Evolutionary conservation across 2,113 vertebrate species (phyloP).

Genomic region (Athene cunicularia): DNA sequence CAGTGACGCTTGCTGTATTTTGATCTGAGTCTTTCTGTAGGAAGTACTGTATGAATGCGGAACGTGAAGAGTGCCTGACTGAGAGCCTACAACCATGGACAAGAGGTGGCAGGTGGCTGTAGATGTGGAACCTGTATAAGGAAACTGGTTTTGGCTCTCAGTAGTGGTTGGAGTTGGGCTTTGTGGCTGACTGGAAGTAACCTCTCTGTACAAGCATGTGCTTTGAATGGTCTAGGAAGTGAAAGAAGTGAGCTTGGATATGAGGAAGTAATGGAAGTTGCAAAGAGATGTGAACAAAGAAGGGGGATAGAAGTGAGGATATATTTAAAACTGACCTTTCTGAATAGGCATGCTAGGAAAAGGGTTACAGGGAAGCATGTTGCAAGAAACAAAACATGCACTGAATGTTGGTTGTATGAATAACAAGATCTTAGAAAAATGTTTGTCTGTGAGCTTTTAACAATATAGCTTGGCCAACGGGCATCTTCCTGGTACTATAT

Average conservation of each 20-base stretch:
- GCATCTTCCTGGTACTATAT: not conserved
- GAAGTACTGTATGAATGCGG: not conserved
- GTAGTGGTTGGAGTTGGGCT: not conserved
- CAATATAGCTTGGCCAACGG: not conserved
- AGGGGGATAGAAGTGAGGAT: not conserved
- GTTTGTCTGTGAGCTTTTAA: not conserved
- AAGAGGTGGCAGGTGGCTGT: not conserved
- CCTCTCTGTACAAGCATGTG: not conserved
- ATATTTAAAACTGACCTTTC: not conserved
- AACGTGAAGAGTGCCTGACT: not conserved
- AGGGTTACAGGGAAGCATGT: not conserved
- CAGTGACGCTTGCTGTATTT: not conserved
- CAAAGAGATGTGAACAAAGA: not conserved
- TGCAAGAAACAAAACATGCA: not conserved
- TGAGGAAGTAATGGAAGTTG: not conserved
- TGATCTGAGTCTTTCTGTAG: not conserved
- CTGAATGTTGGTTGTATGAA: not conserved
- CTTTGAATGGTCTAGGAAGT: not conserved
- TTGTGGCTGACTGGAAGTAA: not conserved
- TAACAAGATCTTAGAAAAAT: not conserved
- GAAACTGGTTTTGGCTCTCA: not conserved
- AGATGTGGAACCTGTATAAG: not conserved
- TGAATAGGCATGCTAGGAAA: not conserved
- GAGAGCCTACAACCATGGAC: not conserved
- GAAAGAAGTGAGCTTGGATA: not conserved